Conservation (phyloP, 2,797 vertebrate species). For the Bovichtus variegatus region DNA sequence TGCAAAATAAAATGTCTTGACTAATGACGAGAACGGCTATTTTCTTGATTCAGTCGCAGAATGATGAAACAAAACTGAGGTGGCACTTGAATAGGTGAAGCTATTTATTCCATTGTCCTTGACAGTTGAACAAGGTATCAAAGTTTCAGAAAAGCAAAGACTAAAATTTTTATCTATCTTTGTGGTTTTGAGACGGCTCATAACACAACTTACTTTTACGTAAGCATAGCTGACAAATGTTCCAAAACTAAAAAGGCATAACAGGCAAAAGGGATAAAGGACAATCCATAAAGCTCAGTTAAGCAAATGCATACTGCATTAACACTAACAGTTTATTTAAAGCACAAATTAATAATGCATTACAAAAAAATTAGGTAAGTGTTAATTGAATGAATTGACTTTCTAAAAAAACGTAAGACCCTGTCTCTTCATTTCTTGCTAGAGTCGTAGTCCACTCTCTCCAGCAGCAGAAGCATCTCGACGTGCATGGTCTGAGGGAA, state of each 20-base stretch:
- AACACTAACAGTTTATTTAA: not conserved
- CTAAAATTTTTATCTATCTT: not conserved
- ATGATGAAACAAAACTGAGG: not conserved
- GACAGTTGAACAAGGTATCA: not conserved
- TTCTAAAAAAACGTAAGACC: not conserved
- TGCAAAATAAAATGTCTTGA: conserved; percentile 88
- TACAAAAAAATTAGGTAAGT: not conserved
- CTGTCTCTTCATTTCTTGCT: conserved; percentile 43
- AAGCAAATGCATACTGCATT: not conserved
- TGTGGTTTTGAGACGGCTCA: not conserved
- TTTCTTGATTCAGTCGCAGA: conserved; percentile 33
- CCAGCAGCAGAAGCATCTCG: conserved; percentile 93
- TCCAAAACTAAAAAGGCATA: not conserved
- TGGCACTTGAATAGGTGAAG: not conserved
- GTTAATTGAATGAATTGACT: not conserved
- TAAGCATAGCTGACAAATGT: not conserved
- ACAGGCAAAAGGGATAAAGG: not conserved
- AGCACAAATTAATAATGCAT: not conserved
- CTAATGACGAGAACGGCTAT: conserved; percentile 42
- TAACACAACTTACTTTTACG: not conserved
- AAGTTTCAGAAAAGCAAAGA: not conserved
- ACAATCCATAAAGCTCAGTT: not conserved
- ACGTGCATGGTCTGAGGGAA: conserved; percentile 97
- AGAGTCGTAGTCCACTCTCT: conserved; percentile 86
- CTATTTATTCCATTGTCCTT: not conserved